A percentile compares a stretch with the other conserved stretches of the same genome.
phyloP scores from a whole-genome alignment of 2,113 vertebrate genomes.

The Cichladusa arquata region DNA sequence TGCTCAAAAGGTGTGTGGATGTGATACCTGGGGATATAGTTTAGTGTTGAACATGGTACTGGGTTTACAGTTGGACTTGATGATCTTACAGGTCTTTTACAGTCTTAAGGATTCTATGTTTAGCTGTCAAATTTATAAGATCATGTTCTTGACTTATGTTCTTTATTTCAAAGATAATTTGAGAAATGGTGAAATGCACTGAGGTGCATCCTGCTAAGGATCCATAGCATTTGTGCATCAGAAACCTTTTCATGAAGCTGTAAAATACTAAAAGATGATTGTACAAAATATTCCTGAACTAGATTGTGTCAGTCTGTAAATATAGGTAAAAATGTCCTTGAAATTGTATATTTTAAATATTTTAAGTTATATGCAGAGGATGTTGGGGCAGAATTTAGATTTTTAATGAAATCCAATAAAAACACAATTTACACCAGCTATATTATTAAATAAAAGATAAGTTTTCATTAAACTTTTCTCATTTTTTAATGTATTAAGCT shows the following conservation, averaged over 20 bases:
- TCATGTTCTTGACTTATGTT: neutral
- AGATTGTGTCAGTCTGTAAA: neutral
- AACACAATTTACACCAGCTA: neutral
- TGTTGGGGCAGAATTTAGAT: neutral
- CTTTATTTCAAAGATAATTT: neutral
- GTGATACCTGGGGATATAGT: neutral
- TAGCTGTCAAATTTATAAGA: neutral
- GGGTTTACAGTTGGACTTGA: neutral
- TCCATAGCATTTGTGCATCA: neutral
- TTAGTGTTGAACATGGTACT: neutral
- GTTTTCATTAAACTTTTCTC: neutral
- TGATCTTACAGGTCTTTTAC: neutral
- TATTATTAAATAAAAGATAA: neutral
- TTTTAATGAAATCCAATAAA: neutral
- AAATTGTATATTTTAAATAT: neutral
- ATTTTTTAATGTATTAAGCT: neutral
- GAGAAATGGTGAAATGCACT: neutral
- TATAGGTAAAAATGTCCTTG: neutral
- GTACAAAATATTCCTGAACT: neutral
- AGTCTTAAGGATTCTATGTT: neutral
- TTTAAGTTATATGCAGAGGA: neutral
- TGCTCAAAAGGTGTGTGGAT: neutral
- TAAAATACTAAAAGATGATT: neutral
- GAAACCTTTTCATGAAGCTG: neutral
- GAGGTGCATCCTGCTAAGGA: neutral